Conservation (phyloP, 2,888 invertebrate genomes). For the Sceliomorpha sp. region DNA sequence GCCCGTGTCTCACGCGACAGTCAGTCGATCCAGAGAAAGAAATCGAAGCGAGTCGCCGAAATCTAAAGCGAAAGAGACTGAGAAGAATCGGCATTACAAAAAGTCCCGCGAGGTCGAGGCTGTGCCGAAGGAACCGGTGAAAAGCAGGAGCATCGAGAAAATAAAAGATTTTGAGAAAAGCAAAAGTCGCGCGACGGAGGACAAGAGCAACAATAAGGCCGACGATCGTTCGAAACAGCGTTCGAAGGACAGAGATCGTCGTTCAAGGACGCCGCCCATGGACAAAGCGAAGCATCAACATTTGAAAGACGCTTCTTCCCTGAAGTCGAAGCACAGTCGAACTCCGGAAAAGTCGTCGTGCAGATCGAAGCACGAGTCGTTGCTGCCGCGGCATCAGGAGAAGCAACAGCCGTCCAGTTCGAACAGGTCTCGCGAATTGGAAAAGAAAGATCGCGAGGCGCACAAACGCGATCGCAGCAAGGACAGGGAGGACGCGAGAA, state of each 20-base stretch:
- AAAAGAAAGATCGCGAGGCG: conserved; percentile 72
- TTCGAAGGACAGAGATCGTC: conserved; percentile 75
- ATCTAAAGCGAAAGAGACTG: conserved; percentile 56
- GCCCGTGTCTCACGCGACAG: conserved; percentile 56
- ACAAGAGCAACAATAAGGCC: conserved; percentile 57
- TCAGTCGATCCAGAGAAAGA: conserved; percentile 68
- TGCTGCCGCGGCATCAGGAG: conserved; percentile 64
- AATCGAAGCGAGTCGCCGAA: conserved; percentile 76
- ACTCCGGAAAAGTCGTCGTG: conserved; percentile 72
- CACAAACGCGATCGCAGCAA: conserved; percentile 73
- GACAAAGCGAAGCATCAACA: conserved; percentile 72
- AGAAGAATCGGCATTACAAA: conserved; percentile 69
- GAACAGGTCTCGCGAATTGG: conserved; percentile 64
- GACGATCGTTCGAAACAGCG: conserved; percentile 73
- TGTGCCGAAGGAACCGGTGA: conserved; percentile 37
- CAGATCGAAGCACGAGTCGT: conserved; percentile 66
- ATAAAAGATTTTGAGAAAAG: conserved; percentile 70
- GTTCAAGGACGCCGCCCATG: conserved; percentile 73
- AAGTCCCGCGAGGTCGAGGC: conserved; percentile 62
- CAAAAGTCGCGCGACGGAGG: conserved; percentile 66
- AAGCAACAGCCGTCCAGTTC: conserved; percentile 58
- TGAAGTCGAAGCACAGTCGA: conserved; percentile 70
- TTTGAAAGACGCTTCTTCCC: conserved; percentile 63
- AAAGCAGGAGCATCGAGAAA: conserved; percentile 55
- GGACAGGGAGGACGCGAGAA: conserved; percentile 71